phyloP scores from a whole-genome alignment of 2,888 invertebrate genomes.

The Schizotus pectinicornis region DNA sequence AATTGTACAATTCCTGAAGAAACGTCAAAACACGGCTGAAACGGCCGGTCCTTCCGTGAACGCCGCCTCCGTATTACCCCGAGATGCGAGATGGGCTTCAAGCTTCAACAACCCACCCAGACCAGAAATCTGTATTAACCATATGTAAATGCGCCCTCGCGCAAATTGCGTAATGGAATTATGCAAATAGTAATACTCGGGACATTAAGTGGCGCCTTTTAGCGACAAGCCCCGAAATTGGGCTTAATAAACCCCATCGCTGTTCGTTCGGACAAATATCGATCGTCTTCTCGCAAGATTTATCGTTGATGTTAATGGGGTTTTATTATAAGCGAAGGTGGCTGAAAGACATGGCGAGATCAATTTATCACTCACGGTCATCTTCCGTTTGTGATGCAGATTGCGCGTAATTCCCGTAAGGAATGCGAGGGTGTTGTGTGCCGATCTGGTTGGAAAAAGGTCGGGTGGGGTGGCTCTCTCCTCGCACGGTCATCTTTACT shows the following conservation, averaged over 20 bases:
- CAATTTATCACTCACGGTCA: constrained; percentile 50
- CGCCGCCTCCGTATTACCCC: constrained; percentile 23
- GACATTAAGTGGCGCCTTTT: no score
- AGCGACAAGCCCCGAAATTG: constrained; percentile 2
- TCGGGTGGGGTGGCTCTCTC: constrained; percentile 8
- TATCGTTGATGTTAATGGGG: not conserved
- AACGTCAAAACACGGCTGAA: constrained; percentile 3
- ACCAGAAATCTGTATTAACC: not conserved
- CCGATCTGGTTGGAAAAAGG: constrained; percentile 17
- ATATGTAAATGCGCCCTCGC: not conserved
- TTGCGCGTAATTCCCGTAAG: constrained; percentile 46
- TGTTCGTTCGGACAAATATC: constrained; percentile 3
- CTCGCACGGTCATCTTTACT: constrained; percentile 24
- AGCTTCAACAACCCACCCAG: not conserved
- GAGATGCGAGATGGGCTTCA: not conserved
- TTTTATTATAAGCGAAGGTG: not conserved
- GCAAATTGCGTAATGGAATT: constrained; percentile 12
- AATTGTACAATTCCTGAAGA: constrained; percentile 29
- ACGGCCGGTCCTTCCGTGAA: constrained; percentile 28
- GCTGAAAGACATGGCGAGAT: constrained; percentile 21
- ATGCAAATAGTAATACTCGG: constrained; percentile 13
- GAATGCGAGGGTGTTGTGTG: constrained; percentile 35
- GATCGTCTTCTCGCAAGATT: not conserved
- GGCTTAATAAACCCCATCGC: constrained; percentile 2
- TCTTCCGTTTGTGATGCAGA: constrained; percentile 54